Conservation (phyloP, 2,113 vertebrate species). For the Corvus cornix region DNA sequence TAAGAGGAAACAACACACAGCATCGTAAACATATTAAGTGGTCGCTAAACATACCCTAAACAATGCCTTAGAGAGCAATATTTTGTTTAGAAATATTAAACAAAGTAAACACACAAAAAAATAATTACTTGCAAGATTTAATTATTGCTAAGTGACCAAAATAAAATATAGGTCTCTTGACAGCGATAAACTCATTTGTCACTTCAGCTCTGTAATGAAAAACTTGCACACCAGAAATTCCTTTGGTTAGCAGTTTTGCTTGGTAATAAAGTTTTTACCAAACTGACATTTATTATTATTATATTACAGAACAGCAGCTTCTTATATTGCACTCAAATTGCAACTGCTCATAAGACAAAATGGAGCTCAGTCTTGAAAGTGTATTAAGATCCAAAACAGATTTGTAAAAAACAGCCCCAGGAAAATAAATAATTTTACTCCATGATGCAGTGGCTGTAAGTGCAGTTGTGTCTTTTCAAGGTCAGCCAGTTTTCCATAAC, state of each 20-base stretch:
- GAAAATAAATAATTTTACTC: slow-evolving; percentile 7
- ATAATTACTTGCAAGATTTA: background rate
- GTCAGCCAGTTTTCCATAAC: background rate
- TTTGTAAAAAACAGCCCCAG: background rate
- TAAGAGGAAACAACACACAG: background rate
- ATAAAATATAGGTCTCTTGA: background rate
- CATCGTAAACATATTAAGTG: background rate
- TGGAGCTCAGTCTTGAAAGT: background rate
- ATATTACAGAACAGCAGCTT: slow-evolving; percentile 56
- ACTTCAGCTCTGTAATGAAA: background rate
- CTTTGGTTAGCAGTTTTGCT: slow-evolving; percentile 24
- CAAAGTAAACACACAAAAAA: background rate
- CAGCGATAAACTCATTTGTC: slow-evolving; percentile 1
- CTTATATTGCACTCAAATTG: background rate
- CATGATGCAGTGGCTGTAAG: background rate
- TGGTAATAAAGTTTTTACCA: background rate
- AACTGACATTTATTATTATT: slow-evolving; percentile 64
- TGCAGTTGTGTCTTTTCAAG: slow-evolving; percentile 12
- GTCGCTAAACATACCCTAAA: background rate
- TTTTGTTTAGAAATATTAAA: slow-evolving; percentile 24
- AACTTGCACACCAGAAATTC: background rate
- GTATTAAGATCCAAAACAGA: background rate
- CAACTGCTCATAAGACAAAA: slow-evolving; percentile 13
- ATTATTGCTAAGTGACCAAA: slow-evolving; percentile 49
- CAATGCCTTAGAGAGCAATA: background rate